Conservation (phyloP, 1,140 invertebrate genomes). For the Coptotermes formosanus region DNA sequence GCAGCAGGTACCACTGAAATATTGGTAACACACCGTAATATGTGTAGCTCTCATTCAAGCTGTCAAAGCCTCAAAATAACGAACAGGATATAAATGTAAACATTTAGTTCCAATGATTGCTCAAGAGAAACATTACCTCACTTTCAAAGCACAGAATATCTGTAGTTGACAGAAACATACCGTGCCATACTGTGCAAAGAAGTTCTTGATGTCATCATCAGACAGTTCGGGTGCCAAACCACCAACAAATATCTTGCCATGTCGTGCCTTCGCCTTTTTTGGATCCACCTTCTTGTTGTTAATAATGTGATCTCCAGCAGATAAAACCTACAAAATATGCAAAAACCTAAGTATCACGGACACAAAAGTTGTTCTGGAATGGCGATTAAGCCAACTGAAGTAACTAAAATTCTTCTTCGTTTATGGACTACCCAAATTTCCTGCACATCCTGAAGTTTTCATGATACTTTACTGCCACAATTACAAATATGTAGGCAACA, state of each 20-base stretch:
- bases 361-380: not conserved
- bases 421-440: not conserved
- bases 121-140: conserved; percentile 27
- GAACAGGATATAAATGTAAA: too few relatives aligned
- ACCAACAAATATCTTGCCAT: conserved; percentile 94
- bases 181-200: conserved; percentile 86
- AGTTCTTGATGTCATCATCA: conserved; percentile 90
- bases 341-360: not conserved
- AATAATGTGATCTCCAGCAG: conserved; percentile 82
- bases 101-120: conserved; percentile 14
- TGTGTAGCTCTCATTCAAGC: too few relatives aligned
- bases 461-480: too few relatives aligned
- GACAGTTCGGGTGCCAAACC: conserved; percentile 84
- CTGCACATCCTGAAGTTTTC: too few relatives aligned
- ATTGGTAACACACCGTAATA: too few relatives aligned
- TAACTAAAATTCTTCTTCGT: not conserved
- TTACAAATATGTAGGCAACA: too few relatives aligned
- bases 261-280: conserved; percentile 89
- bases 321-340: conserved; percentile 59
- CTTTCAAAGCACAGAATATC: too few relatives aligned
- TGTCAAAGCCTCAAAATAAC: too few relatives aligned
- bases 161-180: conserved; percentile 56
- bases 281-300: conserved; percentile 94
- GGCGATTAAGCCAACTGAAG: too few relatives aligned
- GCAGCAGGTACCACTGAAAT: too few relatives aligned